Conservation (phyloP, 2,797 vertebrate genomes). For the Sternarchorhynchus goeldii region DNA sequence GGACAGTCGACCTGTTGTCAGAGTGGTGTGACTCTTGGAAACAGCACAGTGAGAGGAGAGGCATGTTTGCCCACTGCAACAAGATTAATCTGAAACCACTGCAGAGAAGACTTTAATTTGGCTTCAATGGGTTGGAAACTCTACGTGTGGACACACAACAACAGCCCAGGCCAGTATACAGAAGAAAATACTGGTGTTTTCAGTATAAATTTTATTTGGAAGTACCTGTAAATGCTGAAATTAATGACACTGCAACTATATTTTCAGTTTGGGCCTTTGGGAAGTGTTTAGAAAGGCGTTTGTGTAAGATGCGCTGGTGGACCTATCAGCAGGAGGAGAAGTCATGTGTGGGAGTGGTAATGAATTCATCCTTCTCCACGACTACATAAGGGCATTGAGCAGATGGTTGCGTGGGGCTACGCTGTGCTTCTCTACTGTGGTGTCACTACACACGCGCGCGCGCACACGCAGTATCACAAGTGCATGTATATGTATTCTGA, state of each 20-base stretch:
- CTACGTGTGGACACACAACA: too few species aligned
- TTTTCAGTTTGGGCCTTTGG: not conserved
- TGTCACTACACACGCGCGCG: conserved; percentile 9
- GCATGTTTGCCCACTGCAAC: not conserved
- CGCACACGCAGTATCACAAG: not conserved
- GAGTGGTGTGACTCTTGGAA: conserved; percentile 18
- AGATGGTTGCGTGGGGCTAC: conserved; percentile 28
- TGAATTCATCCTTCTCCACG: conserved; percentile 21
- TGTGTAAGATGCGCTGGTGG: not conserved
- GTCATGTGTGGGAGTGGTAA: conserved; percentile 6
- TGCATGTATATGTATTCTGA: not conserved
- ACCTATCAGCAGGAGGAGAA: conserved; percentile 2
- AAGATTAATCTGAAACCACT: not conserved
- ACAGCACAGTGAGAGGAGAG: not conserved
- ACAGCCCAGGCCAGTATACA: not conserved
- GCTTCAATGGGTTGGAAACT: too few species aligned
- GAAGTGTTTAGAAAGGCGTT: conserved; percentile 5
- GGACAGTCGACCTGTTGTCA: not conserved
- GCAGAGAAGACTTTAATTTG: too few species aligned
- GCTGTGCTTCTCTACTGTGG: conserved; percentile 14
- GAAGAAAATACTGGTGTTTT: not conserved
- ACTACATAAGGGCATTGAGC: conserved; percentile 25
- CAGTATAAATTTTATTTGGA: not conserved
- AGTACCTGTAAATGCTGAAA: not conserved
- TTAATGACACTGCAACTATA: not conserved